Evolutionary conservation across 2,113 vertebrate species (phyloP).

Genomic region (Aspiorhynchus laticeps): DNA sequence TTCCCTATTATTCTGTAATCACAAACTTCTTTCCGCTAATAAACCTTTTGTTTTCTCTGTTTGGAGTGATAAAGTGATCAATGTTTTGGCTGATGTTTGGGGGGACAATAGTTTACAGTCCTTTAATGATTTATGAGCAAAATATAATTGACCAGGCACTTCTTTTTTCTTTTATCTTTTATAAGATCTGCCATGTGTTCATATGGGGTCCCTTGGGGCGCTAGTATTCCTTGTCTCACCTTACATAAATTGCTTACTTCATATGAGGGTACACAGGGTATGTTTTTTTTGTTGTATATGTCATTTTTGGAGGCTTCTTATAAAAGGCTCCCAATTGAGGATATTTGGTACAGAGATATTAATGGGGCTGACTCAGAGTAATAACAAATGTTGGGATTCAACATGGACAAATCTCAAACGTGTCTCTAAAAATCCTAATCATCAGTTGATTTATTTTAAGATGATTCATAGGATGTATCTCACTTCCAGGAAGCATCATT

Average conservation of each 20-base stretch:
- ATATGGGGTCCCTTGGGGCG: neutral
- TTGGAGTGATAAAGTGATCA: no score
- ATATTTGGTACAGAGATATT: neutral
- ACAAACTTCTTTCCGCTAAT: no score
- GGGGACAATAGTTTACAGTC: no score
- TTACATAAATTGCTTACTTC: neutral
- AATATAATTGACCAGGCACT: no score
- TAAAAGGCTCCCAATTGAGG: neutral
- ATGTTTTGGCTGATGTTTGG: no score
- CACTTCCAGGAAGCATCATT: neutral
- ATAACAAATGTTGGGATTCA: neutral
- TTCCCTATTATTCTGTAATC: no score
- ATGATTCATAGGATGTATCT: slow-evolving; percentile 1
- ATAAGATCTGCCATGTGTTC: neutral
- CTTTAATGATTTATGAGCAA: no score
- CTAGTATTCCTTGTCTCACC: neutral
- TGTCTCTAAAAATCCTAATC: slow-evolving; percentile 4
- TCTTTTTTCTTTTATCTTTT: no score
- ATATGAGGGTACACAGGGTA: neutral
- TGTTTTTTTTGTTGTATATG: neutral
- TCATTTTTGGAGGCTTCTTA: neutral
- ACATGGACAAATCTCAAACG: neutral
- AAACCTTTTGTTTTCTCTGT: no score
- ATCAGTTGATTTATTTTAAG: neutral
- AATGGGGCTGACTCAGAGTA: neutral